A percentile compares a stretch with the other conserved stretches of the same genome.
Conservation (phyloP, 2,888 invertebrate species). For the Agonopterix heracliana region DNA sequence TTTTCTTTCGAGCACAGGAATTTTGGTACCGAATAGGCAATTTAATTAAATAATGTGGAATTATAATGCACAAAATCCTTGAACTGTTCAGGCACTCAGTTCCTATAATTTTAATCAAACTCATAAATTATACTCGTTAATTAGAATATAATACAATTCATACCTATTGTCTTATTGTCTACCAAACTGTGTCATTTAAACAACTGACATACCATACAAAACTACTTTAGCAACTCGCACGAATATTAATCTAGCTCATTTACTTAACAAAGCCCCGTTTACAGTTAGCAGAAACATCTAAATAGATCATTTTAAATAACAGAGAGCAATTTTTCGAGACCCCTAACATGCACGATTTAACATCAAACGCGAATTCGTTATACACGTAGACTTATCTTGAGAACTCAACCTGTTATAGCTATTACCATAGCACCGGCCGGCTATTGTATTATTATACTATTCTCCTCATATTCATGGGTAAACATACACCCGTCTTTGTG, state of each 20-base stretch:
- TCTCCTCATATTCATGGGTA: conserved; percentile 72
- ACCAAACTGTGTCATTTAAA: neutral
- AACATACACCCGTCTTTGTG: conserved; percentile 71
- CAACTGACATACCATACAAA: neutral
- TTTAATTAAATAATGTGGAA: too few species aligned
- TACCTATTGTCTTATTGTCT: too few species aligned
- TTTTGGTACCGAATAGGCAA: too few species aligned
- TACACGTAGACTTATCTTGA: conserved; percentile 68
- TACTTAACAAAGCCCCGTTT: conserved; percentile 57
- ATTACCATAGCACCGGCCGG: conserved; percentile 59
- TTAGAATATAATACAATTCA: too few species aligned
- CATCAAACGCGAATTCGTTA: conserved; percentile 73
- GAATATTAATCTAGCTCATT: conserved; percentile 56
- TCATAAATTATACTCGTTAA: too few species aligned
- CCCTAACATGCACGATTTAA: conserved; percentile 70
- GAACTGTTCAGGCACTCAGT: too few species aligned
- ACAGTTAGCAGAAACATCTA: conserved; percentile 62
- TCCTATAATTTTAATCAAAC: too few species aligned
- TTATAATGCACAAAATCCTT: too few species aligned
- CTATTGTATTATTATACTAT: conserved; percentile 60
- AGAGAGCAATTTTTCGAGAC: conserved; percentile 19
- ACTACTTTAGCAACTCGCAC: neutral
- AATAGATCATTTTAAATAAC: conserved; percentile 53
- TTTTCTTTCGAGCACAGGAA: too few species aligned
- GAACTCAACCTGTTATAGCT: conserved; percentile 64